Evolutionary conservation across 1,140 invertebrate genomes (phyloP).

Genomic region (Drosophila biarmipes): DNA sequence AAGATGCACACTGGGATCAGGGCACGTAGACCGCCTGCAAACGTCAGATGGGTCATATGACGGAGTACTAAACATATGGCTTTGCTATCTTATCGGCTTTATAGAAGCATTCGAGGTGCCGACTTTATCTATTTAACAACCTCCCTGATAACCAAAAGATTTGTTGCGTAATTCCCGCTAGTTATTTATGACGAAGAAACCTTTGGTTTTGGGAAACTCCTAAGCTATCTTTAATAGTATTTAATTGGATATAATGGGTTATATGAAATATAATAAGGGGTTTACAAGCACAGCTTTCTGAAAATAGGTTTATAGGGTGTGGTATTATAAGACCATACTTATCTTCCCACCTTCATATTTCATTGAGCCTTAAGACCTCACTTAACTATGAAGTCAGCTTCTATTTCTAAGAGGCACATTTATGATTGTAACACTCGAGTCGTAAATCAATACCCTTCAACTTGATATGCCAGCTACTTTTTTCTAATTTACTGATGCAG

Average conservation of each 20-base stretch:
- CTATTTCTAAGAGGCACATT: constrained; percentile 15
- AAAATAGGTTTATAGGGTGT: neutral
- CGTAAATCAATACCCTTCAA: constrained; percentile 36
- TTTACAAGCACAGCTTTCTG: neutral
- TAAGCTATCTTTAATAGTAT: too few species aligned
- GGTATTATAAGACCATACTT: neutral
- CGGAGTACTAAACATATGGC: constrained; percentile 35
- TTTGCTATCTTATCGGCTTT: constrained; percentile 38
- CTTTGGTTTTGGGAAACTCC: neutral
- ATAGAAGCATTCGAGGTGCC: constrained; percentile 1
- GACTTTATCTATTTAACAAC: constrained; percentile 25
- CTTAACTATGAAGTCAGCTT: constrained; percentile 29
- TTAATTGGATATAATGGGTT: too few species aligned
- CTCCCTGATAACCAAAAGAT: constrained; percentile 14
- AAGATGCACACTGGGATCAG: constrained; percentile 37
- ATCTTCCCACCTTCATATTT: constrained; percentile 21
- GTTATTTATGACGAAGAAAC: constrained; percentile 15
- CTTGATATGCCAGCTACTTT: constrained; percentile 12
- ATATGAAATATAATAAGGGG: neutral
- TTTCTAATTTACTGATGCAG: constrained; percentile 18
- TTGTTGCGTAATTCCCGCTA: constrained; percentile 10
- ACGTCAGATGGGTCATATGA: constrained; percentile 44
- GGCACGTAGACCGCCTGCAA: constrained; percentile 41
- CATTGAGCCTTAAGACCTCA: constrained; percentile 28
- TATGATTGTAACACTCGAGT: constrained; percentile 25